Base-by-base conservation (phyloP, 2,113 vertebrate genomes). In the Nicator chloris region DNA sequence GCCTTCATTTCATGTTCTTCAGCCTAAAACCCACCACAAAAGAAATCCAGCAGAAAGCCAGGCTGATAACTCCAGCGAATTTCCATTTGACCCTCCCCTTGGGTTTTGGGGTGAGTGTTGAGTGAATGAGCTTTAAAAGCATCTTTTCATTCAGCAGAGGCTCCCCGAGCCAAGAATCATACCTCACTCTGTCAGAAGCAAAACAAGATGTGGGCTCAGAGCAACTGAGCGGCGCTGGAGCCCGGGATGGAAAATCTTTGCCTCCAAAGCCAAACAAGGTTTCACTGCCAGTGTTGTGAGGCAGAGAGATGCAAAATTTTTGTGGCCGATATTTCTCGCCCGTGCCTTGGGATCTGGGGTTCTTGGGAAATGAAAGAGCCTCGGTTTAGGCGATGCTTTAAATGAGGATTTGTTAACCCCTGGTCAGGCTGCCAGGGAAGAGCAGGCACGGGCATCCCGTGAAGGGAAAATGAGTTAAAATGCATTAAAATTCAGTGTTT, bases 151-250 rank as follows among this genome's bases (percentile, higher is more conserved):
- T 95, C 88, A 19, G 85, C 68, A 80, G 92, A 54, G 92, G 42
- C 66, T 30, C 33, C 0, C 6, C 2, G 11, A 88, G 94, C 95
- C 94, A 96, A 96, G 94, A 93, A 49, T 83, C 93, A 92, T 88
- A 96, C 90, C 93, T 97, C 94, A 93, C 93, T 90, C 75, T 96
- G 96, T 83, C 94, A 95, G 96, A 77, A 90, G 96, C 8, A 95
- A 97, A 97, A 96, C 94, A 96, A 96, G 93, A 86, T 88, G 94
- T 95, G 95, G 93, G 95, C 94, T 97, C 18, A 45, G 94, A 45
- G 94, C 92, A 82, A 68, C 28, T 2, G 92, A 70, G 92, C 33
- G 4, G 93, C 1, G 12, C 51, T 96, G 96, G 93, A 97, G 90
- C 90, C 56, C 18, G 10, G 68, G 7, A 18, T 94, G 96, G 95